Evolutionary conservation across 2,113 vertebrate genomes (phyloP), one percentile per base, ranked within the genome.

Genomic region (Apteryx mantelli): DNA sequence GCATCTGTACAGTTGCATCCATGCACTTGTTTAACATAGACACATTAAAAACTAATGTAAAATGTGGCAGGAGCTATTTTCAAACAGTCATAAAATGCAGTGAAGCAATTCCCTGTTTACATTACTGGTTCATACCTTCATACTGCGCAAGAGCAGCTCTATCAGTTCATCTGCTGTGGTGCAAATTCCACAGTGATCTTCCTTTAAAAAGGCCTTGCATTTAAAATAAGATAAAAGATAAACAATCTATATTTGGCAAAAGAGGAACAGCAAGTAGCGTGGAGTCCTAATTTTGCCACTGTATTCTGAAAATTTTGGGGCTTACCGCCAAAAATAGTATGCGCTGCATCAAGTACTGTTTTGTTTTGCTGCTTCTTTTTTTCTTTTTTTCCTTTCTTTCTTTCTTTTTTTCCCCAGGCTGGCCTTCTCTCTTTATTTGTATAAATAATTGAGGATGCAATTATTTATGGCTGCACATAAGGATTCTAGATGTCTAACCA

Each of bases 381-480:
- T 25, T 38, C 20, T 53, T 30, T 30, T 34, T 46, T 32, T 14
- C 48, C 19, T 24, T 34, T 75, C 22, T 56, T 10, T 66, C 34
- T 42, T 40, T 76, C 65, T 82, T 13, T 11, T 9, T 53, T 32
- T 28, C 14, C 32, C 38, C 22, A 77, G 60, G 34, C 95, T 93
- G 81, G 77, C 70, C 92, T 89, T 30, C 86, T 93, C 81, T 95
- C 79, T 92, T 95, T 95, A 96, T 96, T 97, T 96, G 84, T 96
- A 87, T 97, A 91, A 97, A 96, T 97, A 96, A 96, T 95, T 95
- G 89, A 97, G 89, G 87, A 91, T 86, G 88, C 89, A 96, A 93
- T 97, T 97, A 97, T 96, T 97, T 97, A 88, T 94, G 93, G 90
- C 86, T 96, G 86, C 96, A 96, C 40, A 89, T 97, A 96, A 97